Percentiles rank a stretch among this genome's conserved stretches.
Evolutionary conservation across 2,797 vertebrate species (phyloP).

Genomic region (Ibycter americanus): DNA sequence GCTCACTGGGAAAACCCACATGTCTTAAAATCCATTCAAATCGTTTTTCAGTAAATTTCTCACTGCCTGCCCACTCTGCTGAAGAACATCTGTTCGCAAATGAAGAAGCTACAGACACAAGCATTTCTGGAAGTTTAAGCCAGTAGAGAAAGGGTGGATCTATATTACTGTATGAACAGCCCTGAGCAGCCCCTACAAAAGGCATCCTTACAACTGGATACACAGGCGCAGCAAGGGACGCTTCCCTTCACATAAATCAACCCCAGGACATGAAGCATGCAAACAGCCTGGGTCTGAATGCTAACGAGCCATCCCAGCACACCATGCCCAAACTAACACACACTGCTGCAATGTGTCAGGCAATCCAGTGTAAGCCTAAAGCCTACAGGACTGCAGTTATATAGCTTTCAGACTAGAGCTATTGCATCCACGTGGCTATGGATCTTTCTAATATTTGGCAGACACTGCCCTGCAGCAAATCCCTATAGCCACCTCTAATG

Average conservation of each 20-base stretch:
- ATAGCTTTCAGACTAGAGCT: not conserved
- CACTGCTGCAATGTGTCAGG: not conserved
- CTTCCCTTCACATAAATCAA: not conserved
- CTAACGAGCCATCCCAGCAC: not conserved
- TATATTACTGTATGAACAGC: not conserved
- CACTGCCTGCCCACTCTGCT: not conserved
- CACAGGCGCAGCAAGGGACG: not conserved
- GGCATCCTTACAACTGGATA: not conserved
- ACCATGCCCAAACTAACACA: not conserved
- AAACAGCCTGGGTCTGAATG: not conserved
- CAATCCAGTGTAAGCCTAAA: not conserved
- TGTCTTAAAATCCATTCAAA: conserved; percentile 15
- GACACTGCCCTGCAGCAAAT: not conserved
- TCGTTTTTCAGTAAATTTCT: conserved; percentile 18
- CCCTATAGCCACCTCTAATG: not conserved
- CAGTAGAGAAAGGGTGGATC: not conserved
- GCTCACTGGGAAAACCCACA: not conserved
- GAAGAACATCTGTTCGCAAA: conserved; percentile 37
- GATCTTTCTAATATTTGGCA: not conserved
- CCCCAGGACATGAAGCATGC: not conserved
- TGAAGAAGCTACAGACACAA: not conserved
- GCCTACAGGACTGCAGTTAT: not conserved
- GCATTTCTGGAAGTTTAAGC: not conserved
- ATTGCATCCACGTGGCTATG: accelerated
- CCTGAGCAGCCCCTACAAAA: not conserved